phyloP scores from a whole-genome alignment of 2,888 invertebrate species.

The Oligia fasciuncula region DNA sequence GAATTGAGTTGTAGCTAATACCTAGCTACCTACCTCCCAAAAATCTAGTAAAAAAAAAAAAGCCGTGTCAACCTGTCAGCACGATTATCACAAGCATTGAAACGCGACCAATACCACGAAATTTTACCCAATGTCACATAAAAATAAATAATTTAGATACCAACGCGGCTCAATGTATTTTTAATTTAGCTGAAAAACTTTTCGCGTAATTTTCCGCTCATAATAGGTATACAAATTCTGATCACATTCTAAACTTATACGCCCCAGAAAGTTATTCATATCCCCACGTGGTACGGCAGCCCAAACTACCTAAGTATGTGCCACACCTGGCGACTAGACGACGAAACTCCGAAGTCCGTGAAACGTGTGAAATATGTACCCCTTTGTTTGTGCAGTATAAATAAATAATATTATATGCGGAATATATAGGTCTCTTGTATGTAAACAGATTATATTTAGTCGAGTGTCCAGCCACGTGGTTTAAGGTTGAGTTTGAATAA shows the following conservation, averaged over 20 bases:
- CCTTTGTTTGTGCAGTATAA: constrained; percentile 38
- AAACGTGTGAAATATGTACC: constrained; percentile 42
- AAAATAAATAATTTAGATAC: not conserved
- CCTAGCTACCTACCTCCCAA: not conserved
- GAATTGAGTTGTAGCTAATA: not conserved
- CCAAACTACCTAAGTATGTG: not conserved
- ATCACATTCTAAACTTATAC: constrained; percentile 18
- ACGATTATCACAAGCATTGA: not conserved
- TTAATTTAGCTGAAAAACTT: not conserved
- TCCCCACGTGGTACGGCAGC: constrained; percentile 35
- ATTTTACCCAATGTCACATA: not conserved
- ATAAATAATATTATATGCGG: constrained; percentile 2
- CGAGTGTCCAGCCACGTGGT: constrained; percentile 39
- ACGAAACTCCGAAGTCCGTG: constrained; percentile 24
- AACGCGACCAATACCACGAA: not conserved
- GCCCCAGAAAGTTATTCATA: constrained; percentile 19
- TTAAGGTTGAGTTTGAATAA: constrained; percentile 2
- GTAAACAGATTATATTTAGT: constrained; percentile 44
- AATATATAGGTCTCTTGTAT: constrained; percentile 39
- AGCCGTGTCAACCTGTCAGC: not conserved
- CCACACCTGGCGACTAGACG: constrained; percentile 6
- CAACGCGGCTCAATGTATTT: not conserved
- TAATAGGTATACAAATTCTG: not conserved
- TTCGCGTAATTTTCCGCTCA: not conserved
- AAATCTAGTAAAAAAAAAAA: not conserved